Evolutionary conservation across 2,797 vertebrate species (phyloP).

Genomic region (Microctenopoma steveboyesi): DNA sequence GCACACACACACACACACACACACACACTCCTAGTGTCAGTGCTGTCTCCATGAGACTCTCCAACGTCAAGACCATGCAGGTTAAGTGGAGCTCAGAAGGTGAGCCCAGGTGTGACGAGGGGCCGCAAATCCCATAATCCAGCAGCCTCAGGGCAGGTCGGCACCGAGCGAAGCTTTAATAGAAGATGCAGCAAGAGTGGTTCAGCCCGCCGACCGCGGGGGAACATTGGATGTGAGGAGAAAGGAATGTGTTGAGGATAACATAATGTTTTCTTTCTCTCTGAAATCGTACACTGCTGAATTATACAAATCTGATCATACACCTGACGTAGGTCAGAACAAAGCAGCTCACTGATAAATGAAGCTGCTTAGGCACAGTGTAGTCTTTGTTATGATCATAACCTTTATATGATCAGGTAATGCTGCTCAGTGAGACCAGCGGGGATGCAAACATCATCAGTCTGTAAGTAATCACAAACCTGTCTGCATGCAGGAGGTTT

Average conservation of each 20-base stretch:
- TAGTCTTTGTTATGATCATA: slow-evolving; percentile 32
- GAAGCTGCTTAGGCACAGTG: slow-evolving; percentile 26
- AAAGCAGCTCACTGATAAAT: slow-evolving; percentile 9
- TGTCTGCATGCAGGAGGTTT: background rate
- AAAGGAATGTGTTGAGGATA: slow-evolving; percentile 34
- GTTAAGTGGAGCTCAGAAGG: slow-evolving; percentile 73
- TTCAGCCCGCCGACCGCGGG: slow-evolving; percentile 9
- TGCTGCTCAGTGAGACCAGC: slow-evolving; percentile 2
- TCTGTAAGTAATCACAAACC: background rate
- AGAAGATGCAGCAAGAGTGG: slow-evolving; percentile 36
- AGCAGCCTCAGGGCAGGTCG: slow-evolving; percentile 60
- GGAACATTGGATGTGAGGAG: slow-evolving; percentile 45
- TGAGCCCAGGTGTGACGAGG: slow-evolving; percentile 71
- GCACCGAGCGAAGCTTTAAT: slow-evolving; percentile 63
- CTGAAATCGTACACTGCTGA: no score
- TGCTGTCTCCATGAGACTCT: slow-evolving; percentile 32
- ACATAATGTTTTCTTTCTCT: no score
- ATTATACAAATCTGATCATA: no score
- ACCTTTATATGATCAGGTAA: slow-evolving; percentile 45
- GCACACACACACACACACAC: background rate
- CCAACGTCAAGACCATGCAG: slow-evolving; percentile 43
- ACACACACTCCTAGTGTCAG: slow-evolving; percentile 10
- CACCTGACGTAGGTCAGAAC: no score
- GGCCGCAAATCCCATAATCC: slow-evolving; percentile 69
- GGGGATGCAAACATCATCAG: slow-evolving; percentile 3